Evolutionary conservation across 1,140 invertebrate genomes (phyloP), one percentile per base, ranked within the genome.

Genomic region (Drusus annulatus): DNA sequence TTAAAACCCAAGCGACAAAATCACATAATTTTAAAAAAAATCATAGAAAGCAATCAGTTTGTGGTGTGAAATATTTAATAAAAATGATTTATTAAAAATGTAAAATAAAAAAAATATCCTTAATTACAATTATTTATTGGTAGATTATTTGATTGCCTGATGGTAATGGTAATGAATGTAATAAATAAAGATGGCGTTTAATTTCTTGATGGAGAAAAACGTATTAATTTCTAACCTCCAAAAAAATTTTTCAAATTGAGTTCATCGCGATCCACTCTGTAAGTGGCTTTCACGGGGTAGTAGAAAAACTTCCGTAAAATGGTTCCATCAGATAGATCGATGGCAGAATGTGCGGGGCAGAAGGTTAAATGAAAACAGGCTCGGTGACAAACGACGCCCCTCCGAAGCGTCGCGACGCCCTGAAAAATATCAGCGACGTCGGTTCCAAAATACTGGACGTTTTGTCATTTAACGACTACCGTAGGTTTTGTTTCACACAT

Each of bases 311-410:
- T n/a, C 36, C 65, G 65, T n/a, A 69, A 69, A 69, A 69, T 50
- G 36, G 65, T 69, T 45, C 10, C 65, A 69, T 74, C 69, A n/a
- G 69, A 74, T 54, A 74, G 69, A 74, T 56, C 69, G 69, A 54
- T 74, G 21, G 69, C 51, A 7, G 69, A 74, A 28, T 54, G 69
- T 52, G 1, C 51, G 51, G 69, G 69, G 69, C 69, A 74, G 69
- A 75, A 79, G 81, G 81, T 77, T 82, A 82, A 82, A 82, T 82
- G 81, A 79, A 79, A 82, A 82, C 68, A 71, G 77, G 19, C 71
- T 56, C 23, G 31, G 25, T 78, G 81, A 79, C 78, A 71, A 81
- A 81, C 76, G 80, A 74, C 80, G 58, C 52, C 71, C 73, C 15
- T 65, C 23, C 45, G 21, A 56, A 56, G 31, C 65, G 65, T 17